Base-by-base conservation (phyloP, 2,797 vertebrate genomes). In the Sebastes oblongus region DNA sequence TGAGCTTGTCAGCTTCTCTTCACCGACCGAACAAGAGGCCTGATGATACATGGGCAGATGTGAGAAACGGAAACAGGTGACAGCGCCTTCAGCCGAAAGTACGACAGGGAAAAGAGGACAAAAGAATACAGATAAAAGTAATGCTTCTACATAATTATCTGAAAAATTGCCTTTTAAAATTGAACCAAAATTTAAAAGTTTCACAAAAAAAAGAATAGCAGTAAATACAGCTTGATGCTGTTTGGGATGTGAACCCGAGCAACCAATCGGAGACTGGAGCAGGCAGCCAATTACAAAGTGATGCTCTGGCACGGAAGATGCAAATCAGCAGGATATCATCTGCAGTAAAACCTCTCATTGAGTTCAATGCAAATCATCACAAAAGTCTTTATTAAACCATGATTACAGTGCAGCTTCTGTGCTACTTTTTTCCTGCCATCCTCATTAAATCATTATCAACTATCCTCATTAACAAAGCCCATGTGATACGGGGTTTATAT, bases 1-100 rank as follows among this genome's bases (percentile, higher is more conserved):
- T 18, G 24, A 68, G 71, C 72, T 39, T 13, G 24, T 80, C 78
- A 65, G 69, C 30, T 67, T 58, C 73, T 65, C 74, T 70, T 50
- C 73, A 59, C 36, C 29, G 46, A 73, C 1, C 24, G 72, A 75
- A 78, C 66, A 66, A n/a, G 50, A 32, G 13, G 27, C 1, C 6
- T 60, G 60, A 79, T 30, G 75, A 71, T 25, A 58, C 22, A 58
- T 3, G 4, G 55, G 18, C 22, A 78, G 2, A 75, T 36, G 65
- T 66, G 59, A 66, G 56, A 32, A 80, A 56, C 14, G 39, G 22
- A 42, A 42, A 65, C n/a, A 54, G 27, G 46, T 16, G 20, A 66
- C 5, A 3, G 36, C 18, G 42, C 12, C 25, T 32, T 34, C 50
- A 54, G 46, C 46, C 56, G 27, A 29, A 59, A 56, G 46, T 1